These are phyloP conservation scores for Sisor rabdophorus DNA, from an alignment of 2,113 vertebrate genomes.

Conservation along the genomic window DNA sequence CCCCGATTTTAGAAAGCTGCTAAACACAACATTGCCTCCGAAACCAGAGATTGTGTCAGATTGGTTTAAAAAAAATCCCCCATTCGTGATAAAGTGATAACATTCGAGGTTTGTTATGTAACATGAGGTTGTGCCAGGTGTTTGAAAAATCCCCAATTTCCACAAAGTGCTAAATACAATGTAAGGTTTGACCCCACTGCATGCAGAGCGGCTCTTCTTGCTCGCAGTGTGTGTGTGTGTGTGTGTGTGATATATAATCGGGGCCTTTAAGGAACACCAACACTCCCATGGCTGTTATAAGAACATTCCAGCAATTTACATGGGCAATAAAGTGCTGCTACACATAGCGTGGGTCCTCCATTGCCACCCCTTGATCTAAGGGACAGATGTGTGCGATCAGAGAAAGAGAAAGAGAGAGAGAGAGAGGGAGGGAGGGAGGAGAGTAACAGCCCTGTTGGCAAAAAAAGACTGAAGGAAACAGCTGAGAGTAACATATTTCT, in stretches of 20 bases:
- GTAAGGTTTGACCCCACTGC: not conserved
- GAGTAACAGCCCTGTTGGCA: conserved; percentile 29
- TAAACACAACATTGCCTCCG: not conserved
- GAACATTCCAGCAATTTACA: conserved; percentile 51
- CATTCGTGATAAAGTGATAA: too few relatives aligned
- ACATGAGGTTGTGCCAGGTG: too few relatives aligned
- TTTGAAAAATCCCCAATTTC: not conserved
- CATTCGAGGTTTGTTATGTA: too few relatives aligned
- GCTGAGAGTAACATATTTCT: conserved; percentile 46
- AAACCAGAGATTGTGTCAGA: too few relatives aligned
- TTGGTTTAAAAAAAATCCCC: too few relatives aligned
- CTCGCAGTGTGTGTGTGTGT: not conserved
- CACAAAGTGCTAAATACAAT: not conserved
- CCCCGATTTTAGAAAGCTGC: not conserved
- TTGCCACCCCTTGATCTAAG: conserved; percentile 47
- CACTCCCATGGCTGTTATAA: conserved; percentile 49
- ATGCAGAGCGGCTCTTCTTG: conserved; percentile 28
- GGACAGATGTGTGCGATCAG: conserved; percentile 43
- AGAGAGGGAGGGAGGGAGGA: conserved; percentile 13
- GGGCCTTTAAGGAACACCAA: conserved; percentile 42
- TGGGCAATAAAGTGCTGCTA: conserved; percentile 49
- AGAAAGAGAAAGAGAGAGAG: conserved; percentile 9
- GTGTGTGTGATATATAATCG: conserved; percentile 43
- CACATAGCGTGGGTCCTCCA: conserved; percentile 29
- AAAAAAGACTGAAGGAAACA: conserved; percentile 43